phyloP scores from a whole-genome alignment of 1,140 invertebrate species.

The Monomorium pharaonis region DNA sequence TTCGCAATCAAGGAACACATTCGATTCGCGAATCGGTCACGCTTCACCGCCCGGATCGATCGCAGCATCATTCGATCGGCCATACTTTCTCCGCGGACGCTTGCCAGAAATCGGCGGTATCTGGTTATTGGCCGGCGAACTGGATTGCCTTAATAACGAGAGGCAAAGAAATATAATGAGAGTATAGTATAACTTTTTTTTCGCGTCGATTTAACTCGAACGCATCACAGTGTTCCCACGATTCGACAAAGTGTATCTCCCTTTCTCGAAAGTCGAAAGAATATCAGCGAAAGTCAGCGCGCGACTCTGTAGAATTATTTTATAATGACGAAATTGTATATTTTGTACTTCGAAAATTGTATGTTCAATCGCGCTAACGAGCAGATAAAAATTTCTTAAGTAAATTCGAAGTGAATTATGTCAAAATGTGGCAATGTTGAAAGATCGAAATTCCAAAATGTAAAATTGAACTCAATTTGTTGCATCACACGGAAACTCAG shows the following conservation, averaged over 20 bases:
- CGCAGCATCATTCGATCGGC: constrained; percentile 60
- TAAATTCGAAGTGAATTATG: neutral
- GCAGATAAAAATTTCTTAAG: neutral
- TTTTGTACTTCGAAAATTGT: neutral
- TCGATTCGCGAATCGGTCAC: constrained; percentile 58
- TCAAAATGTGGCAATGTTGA: too few species aligned
- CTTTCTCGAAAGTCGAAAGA: neutral
- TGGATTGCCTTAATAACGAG: constrained; percentile 65
- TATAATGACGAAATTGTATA: neutral
- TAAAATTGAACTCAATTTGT: neutral
- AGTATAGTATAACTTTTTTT: neutral
- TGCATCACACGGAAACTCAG: neutral
- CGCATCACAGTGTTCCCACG: too few species aligned
- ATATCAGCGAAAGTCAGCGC: neutral
- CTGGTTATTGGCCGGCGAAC: constrained; percentile 1
- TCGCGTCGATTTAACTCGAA: neutral
- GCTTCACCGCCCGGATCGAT: constrained; percentile 43
- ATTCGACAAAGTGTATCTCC: neutral
- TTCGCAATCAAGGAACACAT: constrained; percentile 25
- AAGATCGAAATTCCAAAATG: neutral
- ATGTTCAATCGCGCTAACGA: neutral
- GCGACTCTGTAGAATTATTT: neutral
- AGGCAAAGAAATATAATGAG: constrained; percentile 2
- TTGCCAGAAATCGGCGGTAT: constrained; percentile 57
- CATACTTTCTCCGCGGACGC: constrained; percentile 68